These are phyloP conservation scores for Drosophila meridionalis DNA, from an alignment of 2,888 invertebrate species.

Conservation along the genomic window DNA sequence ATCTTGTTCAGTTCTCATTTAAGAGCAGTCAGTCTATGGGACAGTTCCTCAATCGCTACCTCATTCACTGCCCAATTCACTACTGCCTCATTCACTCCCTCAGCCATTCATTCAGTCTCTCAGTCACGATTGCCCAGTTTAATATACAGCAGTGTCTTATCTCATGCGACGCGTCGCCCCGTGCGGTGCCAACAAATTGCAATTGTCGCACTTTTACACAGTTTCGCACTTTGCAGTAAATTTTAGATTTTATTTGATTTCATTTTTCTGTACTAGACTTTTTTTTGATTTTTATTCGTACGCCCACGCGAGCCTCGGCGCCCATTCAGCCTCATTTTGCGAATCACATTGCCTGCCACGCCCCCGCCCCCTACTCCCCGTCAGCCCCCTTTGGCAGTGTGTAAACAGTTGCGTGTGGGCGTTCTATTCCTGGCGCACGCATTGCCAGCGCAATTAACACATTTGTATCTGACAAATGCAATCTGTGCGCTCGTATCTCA, in stretches of 20 bases:
- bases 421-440: conserved; percentile 81
- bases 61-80: neutral
- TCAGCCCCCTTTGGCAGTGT: conserved; percentile 3
- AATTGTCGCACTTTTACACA: conserved; percentile 73
- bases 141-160: conserved; percentile 3
- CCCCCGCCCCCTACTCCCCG: neutral
- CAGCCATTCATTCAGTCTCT: neutral
- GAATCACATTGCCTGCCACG: neutral
- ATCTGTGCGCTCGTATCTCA: conserved; percentile 66
- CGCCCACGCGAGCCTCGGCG: conserved; percentile 72
- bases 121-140: neutral
- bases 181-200: conserved; percentile 59
- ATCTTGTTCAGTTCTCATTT: neutral
- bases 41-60: neutral
- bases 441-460: conserved; percentile 73
- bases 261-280: neutral
- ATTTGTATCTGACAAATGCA: conserved; percentile 81
- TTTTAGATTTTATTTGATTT: conserved; percentile 18
- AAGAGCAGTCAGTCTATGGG: neutral
- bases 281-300: neutral
- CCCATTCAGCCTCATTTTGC: conserved; percentile 17
- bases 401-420: conserved; percentile 74
- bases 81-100: neutral
- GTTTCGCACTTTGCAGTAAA: conserved; percentile 68
- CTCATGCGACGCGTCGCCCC: conserved; percentile 24